Evolutionary conservation across 1,140 invertebrate species (phyloP).

Genomic region (Nixonia krombeini): DNA sequence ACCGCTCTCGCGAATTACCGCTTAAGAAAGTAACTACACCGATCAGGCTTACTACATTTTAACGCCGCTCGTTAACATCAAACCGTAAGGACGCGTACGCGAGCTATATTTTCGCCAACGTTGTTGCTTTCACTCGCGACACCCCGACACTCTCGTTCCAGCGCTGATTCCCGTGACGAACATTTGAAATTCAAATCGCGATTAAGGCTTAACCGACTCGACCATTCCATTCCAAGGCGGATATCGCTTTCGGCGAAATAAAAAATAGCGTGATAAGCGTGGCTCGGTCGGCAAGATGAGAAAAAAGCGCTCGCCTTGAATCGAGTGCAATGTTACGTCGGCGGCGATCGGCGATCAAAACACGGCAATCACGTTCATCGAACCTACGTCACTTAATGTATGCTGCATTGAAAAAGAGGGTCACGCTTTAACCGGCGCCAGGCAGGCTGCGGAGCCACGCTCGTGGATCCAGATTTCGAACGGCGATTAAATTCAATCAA

Average conservation of each 20-base stretch:
- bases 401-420: slow-evolving; percentile 45
- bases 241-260: too few relatives aligned
- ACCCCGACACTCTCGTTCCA: neutral
- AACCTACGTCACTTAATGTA: slow-evolving; percentile 44
- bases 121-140: too few relatives aligned
- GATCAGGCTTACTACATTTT: too few relatives aligned
- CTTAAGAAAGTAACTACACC: too few relatives aligned
- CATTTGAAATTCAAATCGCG: too few relatives aligned
- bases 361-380: slow-evolving; percentile 43
- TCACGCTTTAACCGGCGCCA: slow-evolving; percentile 45
- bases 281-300: slow-evolving; percentile 16
- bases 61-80: too few relatives aligned
- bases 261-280: neutral
- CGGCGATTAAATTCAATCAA: slow-evolving; percentile 48
- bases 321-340: slow-evolving; percentile 36
- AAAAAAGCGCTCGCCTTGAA: slow-evolving; percentile 25
- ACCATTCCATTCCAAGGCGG: too few relatives aligned
- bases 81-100: too few relatives aligned
- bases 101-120: too few relatives aligned
- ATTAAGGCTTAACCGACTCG: too few relatives aligned
- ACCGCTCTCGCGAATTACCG: neutral
- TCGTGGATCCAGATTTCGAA: slow-evolving; percentile 52
- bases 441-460: slow-evolving; percentile 39
- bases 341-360: slow-evolving; percentile 36
- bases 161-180: too few relatives aligned